Evolutionary conservation across 2,797 vertebrate species (phyloP).

Genomic region (Clarias pachynema): DNA sequence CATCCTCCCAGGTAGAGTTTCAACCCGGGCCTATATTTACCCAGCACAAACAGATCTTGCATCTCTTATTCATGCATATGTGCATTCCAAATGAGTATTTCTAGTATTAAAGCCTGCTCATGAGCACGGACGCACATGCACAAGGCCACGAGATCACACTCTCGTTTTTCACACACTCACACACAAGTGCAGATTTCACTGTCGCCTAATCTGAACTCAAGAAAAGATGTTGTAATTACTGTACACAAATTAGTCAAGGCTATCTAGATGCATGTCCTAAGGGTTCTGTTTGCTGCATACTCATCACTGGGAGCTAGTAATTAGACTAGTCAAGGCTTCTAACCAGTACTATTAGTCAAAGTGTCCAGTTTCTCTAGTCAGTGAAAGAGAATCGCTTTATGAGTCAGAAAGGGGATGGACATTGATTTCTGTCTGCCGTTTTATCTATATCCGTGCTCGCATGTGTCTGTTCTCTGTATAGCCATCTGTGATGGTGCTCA

Average conservation of each 20-base stretch:
- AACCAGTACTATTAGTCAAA: slow-evolving; percentile 33
- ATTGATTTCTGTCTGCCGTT: slow-evolving; percentile 57
- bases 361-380: slow-evolving; percentile 30
- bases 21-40: slow-evolving; percentile 60
- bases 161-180: slow-evolving; percentile 25
- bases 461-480: slow-evolving; percentile 52
- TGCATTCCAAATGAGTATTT: slow-evolving; percentile 43
- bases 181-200: neutral
- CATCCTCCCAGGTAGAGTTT: slow-evolving; percentile 56
- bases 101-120: slow-evolving; percentile 24
- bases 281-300: slow-evolving; percentile 14
- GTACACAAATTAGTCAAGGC: neutral
- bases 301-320: neutral
- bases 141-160: slow-evolving; percentile 36
- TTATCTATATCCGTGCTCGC: slow-evolving; percentile 52
- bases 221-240: neutral
- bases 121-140: slow-evolving; percentile 18
- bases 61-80: slow-evolving; percentile 50
- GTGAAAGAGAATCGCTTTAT: slow-evolving; percentile 39
- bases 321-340: slow-evolving; percentile 10
- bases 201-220: slow-evolving; percentile 1
- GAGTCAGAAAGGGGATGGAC: slow-evolving; percentile 46
- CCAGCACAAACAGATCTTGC: slow-evolving; percentile 38
- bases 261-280: neutral
- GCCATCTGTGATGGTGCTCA: slow-evolving; percentile 63